Conservation (phyloP, 1,140 invertebrate species). For the Bombus sylvicola region DNA sequence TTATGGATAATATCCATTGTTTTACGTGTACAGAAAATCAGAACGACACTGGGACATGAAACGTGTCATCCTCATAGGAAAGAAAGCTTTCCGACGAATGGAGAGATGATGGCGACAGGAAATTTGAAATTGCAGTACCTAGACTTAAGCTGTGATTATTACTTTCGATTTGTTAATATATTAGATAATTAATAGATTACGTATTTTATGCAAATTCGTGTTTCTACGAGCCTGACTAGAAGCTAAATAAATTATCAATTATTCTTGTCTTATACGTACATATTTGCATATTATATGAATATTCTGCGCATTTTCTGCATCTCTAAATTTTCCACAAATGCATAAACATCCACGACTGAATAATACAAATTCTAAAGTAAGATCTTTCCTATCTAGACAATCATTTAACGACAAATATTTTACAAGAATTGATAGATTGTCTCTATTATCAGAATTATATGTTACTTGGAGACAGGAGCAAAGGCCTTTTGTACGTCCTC, state of each 20-base stretch:
- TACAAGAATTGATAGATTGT: conserved; percentile 53
- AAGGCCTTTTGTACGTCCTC: conserved; percentile 52
- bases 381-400: conserved; percentile 48
- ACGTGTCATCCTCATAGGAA: conserved; percentile 68
- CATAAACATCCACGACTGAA: fast-evolving
- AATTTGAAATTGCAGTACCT: conserved; percentile 72
- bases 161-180: background rate
- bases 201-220: no score
- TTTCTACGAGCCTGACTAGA: no score
- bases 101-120: conserved; percentile 68
- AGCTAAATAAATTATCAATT: no score
- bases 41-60: background rate
- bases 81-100: conserved; percentile 59
- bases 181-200: no score
- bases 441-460: conserved; percentile 64
- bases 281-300: no score
- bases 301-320: no score
- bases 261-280: no score
- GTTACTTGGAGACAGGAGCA: conserved; percentile 34
- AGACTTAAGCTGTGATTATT: conserved; percentile 73
- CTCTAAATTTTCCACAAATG: background rate
- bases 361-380: background rate
- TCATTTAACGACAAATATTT: conserved; percentile 37
- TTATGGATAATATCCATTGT: no score
- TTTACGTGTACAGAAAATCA: conserved; percentile 8